Conservation (phyloP, 64 coral and sea anemone genomes). For the Platygyra sinensis region DNA sequence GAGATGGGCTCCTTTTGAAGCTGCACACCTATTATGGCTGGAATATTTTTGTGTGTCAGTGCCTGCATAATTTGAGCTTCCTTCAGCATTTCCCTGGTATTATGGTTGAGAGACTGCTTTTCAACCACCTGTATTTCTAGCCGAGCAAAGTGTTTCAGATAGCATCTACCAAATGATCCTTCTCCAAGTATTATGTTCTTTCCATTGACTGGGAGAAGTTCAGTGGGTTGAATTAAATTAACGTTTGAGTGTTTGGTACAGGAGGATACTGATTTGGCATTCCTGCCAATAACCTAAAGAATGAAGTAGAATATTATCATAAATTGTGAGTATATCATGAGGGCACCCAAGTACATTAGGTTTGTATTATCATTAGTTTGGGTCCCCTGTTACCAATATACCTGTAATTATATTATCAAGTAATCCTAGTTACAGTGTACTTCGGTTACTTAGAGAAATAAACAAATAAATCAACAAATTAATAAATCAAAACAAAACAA, state of each 20-base stretch:
- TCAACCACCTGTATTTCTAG: neutral
- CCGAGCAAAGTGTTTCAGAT: neutral
- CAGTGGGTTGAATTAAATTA: constrained; percentile 15
- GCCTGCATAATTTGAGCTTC: neutral
- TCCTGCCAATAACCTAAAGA: neutral
- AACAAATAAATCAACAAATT: too few relatives aligned
- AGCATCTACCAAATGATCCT: neutral
- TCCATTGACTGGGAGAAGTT: neutral
- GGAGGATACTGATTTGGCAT: neutral
- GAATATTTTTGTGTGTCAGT: constrained; percentile 18
- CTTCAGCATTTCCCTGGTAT: neutral
- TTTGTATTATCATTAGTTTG: neutral
- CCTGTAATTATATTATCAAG: too few relatives aligned
- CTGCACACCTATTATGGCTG: constrained; percentile 46
- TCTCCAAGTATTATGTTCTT: neutral
- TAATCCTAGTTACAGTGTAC: too few relatives aligned
- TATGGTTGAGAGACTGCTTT: constrained; percentile 1
- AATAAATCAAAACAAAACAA: too few relatives aligned
- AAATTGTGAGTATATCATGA: neutral
- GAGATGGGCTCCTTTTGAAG: constrained; percentile 10
- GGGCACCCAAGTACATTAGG: neutral
- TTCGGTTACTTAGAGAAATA: too few relatives aligned
- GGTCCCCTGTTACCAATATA: too few relatives aligned
- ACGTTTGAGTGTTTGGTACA: neutral
- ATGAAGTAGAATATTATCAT: neutral